phyloP scores from a whole-genome alignment of 2,888 invertebrate genomes.

The Sussaba pulchella region DNA sequence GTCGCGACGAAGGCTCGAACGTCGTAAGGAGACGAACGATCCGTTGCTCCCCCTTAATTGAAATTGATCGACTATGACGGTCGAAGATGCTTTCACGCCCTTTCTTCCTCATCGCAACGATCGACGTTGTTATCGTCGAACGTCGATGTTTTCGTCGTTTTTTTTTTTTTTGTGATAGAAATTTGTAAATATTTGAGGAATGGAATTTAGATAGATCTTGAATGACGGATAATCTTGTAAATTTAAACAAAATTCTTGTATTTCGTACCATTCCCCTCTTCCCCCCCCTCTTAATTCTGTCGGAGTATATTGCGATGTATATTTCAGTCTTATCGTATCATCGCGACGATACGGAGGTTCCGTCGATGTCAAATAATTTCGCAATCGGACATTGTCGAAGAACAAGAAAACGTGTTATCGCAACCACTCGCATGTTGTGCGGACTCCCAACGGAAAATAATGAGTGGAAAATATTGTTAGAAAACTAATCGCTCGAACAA shows the following conservation, averaged over 20 bases:
- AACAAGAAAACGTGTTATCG: no score
- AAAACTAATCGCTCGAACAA: background rate
- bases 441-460: no score
- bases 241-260: conserved; percentile 29
- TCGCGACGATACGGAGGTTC: background rate
- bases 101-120: no score
- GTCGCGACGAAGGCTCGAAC: background rate
- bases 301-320: background rate
- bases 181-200: conserved; percentile 54
- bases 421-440: no score
- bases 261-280: background rate
- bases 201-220: conserved; percentile 1
- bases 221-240: conserved; percentile 5
- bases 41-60: no score
- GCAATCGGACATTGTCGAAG: no score
- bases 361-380: no score
- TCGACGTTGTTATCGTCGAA: no score
- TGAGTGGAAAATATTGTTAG: background rate
- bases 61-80: no score
- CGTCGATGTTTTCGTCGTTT: background rate
- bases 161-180: conserved; percentile 5
- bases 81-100: no score
- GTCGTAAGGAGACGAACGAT: background rate
- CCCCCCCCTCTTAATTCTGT: background rate
- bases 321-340: background rate